Base-by-base conservation (phyloP, 2,888 invertebrate species). In the Microctonus hyperodae region DNA sequence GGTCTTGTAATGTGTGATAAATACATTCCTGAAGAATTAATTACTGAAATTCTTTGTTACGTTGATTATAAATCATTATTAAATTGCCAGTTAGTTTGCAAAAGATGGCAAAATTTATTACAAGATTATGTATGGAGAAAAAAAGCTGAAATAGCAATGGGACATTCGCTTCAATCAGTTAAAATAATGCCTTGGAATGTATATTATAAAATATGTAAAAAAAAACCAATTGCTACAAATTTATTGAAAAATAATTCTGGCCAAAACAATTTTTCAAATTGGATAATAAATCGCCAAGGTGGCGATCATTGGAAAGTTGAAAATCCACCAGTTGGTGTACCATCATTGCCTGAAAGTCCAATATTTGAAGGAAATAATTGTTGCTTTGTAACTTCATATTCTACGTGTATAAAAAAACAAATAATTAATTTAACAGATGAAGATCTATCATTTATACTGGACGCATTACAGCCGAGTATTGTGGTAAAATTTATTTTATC, bases 361-460 rank as follows among this genome's bases (percentile, higher is more conserved):
- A 83, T 85, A 16, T 86, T 86, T 72, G 77, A 83, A 65, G 83
- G 81, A 1, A 75, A 79, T 57, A 79, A 80, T 9, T 78, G 78
- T 64, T 88, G 88, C 76, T 88, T 88, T 80, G 86, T 84, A 1
- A 88, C 89, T 16, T 88, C 89, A 1, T 89, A 82, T 75, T 48
- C 71, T 2, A 69, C 69, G 7, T 87, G 87, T 73, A 73, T 67
- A 13, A 89, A 89, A 78, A 48, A 75, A 20, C 89, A 89, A 80
- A 73, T 76, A 9, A 80, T 88, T 51, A 76, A 85, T 72, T 76
- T 88, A 10, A 44, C 77, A 3, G 68, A 84, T 72, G 86, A 86
- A n/a, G 74, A 86, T 23, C 71, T 81, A 23, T 70, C 74, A 13
- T 73, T 81, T 65, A 76, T 89, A 22, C 74, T 90, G 58, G 86